Conservation (phyloP, 2,888 invertebrate genomes). For the Andrena bicolor region DNA sequence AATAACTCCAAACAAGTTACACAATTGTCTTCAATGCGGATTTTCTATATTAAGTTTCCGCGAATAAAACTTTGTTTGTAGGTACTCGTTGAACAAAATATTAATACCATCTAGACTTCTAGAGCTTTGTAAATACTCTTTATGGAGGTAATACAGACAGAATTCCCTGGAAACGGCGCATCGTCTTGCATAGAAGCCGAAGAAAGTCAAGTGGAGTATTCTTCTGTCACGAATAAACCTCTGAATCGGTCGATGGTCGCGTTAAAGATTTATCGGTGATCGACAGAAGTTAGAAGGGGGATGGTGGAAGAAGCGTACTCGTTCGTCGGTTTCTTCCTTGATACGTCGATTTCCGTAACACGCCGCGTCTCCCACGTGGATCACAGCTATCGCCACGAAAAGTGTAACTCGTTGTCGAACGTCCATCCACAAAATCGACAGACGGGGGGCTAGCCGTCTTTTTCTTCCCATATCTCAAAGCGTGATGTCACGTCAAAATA, state of each 20-base stretch:
- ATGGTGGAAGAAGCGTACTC: constrained; percentile 29
- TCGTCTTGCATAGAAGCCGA: not conserved
- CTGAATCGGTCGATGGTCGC: constrained; percentile 31
- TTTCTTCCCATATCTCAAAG: constrained; percentile 38
- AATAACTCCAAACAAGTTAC: too few relatives aligned
- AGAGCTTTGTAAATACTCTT: not conserved
- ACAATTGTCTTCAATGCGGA: too few relatives aligned
- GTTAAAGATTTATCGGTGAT: constrained; percentile 53
- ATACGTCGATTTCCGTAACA: constrained; percentile 68
- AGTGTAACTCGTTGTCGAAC: constrained; percentile 82
- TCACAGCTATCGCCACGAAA: constrained; percentile 74
- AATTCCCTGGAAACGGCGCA: not conserved
- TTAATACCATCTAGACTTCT: too few relatives aligned
- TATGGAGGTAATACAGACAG: not conserved
- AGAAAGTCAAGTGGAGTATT: constrained; percentile 25
- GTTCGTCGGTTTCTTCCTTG: constrained; percentile 47
- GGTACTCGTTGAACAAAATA: too few relatives aligned
- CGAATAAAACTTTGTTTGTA: too few relatives aligned
- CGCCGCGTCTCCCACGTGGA: constrained; percentile 78
- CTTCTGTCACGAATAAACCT: constrained; percentile 7
- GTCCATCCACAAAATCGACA: constrained; percentile 80
- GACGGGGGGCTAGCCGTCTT: constrained; percentile 64
- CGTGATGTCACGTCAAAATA: constrained; percentile 44
- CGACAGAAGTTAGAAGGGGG: constrained; percentile 36
- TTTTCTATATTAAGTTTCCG: too few relatives aligned